Base-by-base conservation (phyloP, 2,113 vertebrate genomes). In the Hepsetus odoe region DNA sequence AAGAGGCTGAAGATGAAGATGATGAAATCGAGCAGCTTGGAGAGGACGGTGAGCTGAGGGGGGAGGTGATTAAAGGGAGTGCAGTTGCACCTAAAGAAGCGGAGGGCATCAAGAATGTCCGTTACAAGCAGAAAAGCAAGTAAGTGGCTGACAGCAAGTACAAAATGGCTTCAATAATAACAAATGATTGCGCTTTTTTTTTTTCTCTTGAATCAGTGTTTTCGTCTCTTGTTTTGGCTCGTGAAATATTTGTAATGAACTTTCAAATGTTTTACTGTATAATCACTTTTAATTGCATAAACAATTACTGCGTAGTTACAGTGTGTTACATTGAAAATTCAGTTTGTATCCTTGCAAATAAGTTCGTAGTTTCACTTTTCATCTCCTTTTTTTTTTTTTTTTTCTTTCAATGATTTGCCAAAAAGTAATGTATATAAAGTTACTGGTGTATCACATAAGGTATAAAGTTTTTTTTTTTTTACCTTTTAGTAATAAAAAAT, bases 61-160 rank as follows among this genome's bases (percentile, higher is more conserved):
- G 86, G 8, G 92, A 95, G 70, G 90, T 92, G 81, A 92, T 99
- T 76, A 92, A 77, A 22, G 98, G 96, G 12, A 94, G 94, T 75
- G 78, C 87, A 5, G 74, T 87, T 1, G 80, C 85, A 0, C 78
- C 84, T 0, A 86, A 87, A 16, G 88, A 93, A 3, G 83, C 91
- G 24, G 89, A 93, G 49, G 82, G 76, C 22, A 86, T 67, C 35
- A 87, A 91, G 16, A 96, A 94, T 44, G 95, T 98, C 72, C 91
- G 92, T 79, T 99, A 95, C 84, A 91, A 88, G 0, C 93, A 92
- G 76, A 87, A 68, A 40, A 93, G 92, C 20, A 99, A 95, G 98
- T 99, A 90, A 88, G 96, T 83, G 30, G 14, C n/a, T n/a, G 4
- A 2, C 18, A 4, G 2, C 38, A 6, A 22, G 5, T 13, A 74